Evolutionary conservation across 2,797 vertebrate species (phyloP).

Genomic region (Rousettus madagascariensis): DNA sequence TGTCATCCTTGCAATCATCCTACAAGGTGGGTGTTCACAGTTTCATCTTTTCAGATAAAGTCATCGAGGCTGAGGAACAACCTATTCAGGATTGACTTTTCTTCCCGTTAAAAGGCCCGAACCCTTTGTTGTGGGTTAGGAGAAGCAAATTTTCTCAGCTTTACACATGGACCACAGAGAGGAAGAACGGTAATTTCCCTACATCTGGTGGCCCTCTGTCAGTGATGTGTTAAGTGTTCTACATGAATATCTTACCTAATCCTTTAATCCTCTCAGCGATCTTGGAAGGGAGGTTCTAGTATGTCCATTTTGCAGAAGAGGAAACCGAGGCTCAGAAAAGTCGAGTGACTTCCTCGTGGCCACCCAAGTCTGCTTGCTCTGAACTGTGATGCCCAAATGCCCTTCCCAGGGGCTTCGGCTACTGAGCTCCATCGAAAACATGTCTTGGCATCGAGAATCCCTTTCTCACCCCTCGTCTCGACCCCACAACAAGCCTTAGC

Average conservation of each 20-base stretch:
- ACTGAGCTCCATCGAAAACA: too few species aligned
- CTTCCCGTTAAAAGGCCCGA: neutral
- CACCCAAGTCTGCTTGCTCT: neutral
- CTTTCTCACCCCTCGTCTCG: neutral
- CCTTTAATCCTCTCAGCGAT: neutral
- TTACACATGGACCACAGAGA: constrained; percentile 6
- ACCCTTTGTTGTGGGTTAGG: neutral
- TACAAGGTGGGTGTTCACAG: neutral
- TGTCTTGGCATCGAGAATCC: neutral
- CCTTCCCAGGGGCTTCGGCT: neutral
- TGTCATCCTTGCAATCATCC: neutral
- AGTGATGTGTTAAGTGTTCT: neutral
- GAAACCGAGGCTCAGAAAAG: neutral
- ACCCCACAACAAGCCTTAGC: neutral
- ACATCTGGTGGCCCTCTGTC: neutral
- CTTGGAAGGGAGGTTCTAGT: too few species aligned
- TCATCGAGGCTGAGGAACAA: neutral
- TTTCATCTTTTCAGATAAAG: neutral
- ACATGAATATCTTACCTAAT: neutral
- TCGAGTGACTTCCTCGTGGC: neutral
- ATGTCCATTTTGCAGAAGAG: neutral
- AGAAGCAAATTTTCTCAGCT: constrained; percentile 11
- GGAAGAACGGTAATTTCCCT: neutral
- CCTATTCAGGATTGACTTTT: neutral
- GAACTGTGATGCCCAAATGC: fast-evolving